phyloP scores from a whole-genome alignment of 2,797 vertebrate species.

The Sebastes variabilis region DNA sequence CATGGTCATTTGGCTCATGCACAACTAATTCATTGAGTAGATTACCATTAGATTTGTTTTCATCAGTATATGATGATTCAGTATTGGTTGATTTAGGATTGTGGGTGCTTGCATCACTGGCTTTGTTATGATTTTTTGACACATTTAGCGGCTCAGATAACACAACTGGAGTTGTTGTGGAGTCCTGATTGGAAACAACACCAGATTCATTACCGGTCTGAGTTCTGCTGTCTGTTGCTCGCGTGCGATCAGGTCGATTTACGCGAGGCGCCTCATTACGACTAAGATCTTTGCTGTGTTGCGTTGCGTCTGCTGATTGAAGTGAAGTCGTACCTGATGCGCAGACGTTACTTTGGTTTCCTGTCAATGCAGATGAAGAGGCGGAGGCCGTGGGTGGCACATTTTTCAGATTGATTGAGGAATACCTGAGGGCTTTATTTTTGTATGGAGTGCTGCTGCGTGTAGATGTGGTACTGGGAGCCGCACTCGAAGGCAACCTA shows the following conservation, averaged over 20 bases:
- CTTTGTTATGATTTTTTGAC: conserved; percentile 20
- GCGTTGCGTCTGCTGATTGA: conserved; percentile 27
- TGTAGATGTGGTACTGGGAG: conserved; percentile 9
- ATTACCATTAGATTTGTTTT: conserved; percentile 49
- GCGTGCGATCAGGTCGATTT: background rate
- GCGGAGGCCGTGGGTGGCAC: background rate
- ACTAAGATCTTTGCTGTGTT: background rate
- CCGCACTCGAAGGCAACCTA: conserved; percentile 5
- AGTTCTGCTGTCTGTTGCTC: conserved; percentile 2
- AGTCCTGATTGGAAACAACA: conserved; percentile 24
- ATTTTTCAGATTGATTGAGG: conserved; percentile 28
- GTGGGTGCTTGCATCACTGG: background rate
- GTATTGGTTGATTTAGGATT: conserved; percentile 3
- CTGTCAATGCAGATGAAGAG: conserved; percentile 2
- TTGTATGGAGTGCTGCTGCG: background rate
- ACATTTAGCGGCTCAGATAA: conserved; percentile 14
- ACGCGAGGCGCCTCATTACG: background rate
- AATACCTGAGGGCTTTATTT: conserved; percentile 42
- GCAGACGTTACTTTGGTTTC: conserved; percentile 34
- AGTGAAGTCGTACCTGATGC: conserved; percentile 26
- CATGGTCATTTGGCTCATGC: conserved; percentile 33
- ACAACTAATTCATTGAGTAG: conserved; percentile 42
- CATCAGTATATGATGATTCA: background rate
- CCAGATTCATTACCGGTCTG: conserved; percentile 15
- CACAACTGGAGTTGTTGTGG: background rate